Evolutionary conservation across 2,888 invertebrate genomes (phyloP).

Genomic region (Catocala fraxini): DNA sequence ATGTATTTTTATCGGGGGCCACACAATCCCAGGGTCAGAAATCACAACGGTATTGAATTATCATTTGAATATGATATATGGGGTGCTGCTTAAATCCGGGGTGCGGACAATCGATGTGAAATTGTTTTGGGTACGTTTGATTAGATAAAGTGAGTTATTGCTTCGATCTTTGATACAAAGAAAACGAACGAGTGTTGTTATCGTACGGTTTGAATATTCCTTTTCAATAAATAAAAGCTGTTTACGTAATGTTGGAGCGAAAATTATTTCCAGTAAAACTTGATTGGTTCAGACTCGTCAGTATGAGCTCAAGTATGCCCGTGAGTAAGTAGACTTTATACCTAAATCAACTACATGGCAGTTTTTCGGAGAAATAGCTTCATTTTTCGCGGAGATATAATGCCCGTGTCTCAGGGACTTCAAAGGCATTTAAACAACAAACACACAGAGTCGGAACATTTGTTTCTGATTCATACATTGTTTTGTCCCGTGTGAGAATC

Average conservation of each 20-base stretch:
- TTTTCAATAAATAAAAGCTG: conserved; percentile 32
- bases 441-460: no score
- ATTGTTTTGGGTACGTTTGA: conserved; percentile 74
- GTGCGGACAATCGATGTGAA: conserved; percentile 76
- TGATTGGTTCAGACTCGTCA: no score
- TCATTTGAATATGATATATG: conserved; percentile 85
- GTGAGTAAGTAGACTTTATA: no score
- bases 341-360: no score
- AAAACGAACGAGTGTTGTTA: conserved; percentile 42
- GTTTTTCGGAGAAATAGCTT: no score
- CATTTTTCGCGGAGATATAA: no score
- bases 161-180: conserved; percentile 61
- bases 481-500: no score
- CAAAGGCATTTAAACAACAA: no score
- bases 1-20: conserved; percentile 72
- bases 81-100: conserved; percentile 71
- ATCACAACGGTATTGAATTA: conserved; percentile 84
- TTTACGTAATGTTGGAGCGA: neutral
- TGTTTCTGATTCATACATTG: no score
- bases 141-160: conserved; percentile 76
- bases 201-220: conserved; percentile 36
- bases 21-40: conserved; percentile 70
- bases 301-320: no score
- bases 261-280: neutral
- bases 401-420: no score